Base-by-base conservation (phyloP, 2,797 vertebrate species). In the Enteromius paludinosus region DNA sequence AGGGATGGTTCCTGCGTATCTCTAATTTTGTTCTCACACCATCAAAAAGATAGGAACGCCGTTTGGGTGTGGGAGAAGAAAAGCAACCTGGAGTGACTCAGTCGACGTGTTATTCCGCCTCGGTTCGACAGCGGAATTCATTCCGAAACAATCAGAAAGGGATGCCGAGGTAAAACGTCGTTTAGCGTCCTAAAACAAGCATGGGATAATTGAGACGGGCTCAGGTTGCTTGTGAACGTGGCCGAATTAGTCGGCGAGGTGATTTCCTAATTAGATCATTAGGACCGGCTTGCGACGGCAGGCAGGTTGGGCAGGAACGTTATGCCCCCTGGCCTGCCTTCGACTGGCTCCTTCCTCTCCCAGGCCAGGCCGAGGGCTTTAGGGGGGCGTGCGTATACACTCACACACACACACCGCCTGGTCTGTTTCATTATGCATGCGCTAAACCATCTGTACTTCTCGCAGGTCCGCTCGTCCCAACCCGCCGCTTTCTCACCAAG, bases 321-420 rank as follows among this genome's bases (percentile, higher is more conserved):
- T 79, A 79, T 80, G 78, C 84, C 84, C 86, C 77, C 95, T 92
- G 93, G 94, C 93, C 93, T 93, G 93, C 93, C 93, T 94, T 78
- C 43, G 61, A 30, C 15, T 62, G 28, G 3, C 28, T 62, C 61
- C 83, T 84, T 74, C 83, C 78, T 76, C 81, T 88, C 81, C 74
- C 80, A 88, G 83, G 81, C 77, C 83, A 65, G 45, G 73, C 85
- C 49, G 94, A 93, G 94, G 95, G 95, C 93, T 93, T 95, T 95
- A 92, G 93, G 94, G 91, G 93, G 94, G 41, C 8, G 18, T n/a
- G 68, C 12, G 52, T 64, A 80, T 59, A 25, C 79, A 66, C 61
- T 65, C 71, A 64, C 76, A 72, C 69, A 56, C 76, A 69, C 43
- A 77, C 81, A 77, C 79, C 47, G 64, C 85, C 87, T 70, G 76